Conservation (phyloP, 1,140 invertebrate genomes). For the Ridgeia piscesae region DNA sequence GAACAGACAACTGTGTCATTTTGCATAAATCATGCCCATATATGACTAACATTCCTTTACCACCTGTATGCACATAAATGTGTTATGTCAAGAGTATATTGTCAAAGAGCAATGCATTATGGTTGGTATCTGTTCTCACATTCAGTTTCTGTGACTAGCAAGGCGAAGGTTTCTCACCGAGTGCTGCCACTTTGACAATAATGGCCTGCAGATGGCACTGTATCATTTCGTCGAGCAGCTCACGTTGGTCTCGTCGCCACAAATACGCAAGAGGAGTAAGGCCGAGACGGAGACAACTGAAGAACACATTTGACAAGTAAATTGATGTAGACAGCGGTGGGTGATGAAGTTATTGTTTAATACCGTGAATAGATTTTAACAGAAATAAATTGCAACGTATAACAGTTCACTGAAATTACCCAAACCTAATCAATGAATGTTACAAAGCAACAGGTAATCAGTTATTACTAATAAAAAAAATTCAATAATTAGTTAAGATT, state of each 20-base stretch:
- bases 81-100: conserved; percentile 8
- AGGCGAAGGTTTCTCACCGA: conserved; percentile 64
- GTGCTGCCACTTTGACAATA: conserved; percentile 92
- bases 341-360: too few species aligned
- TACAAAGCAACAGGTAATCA: too few species aligned
- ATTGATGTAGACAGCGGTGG: neutral
- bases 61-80: neutral
- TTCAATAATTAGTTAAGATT: too few species aligned
- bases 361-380: too few species aligned
- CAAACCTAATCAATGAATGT: too few species aligned
- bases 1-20: neutral
- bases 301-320: conserved; percentile 29
- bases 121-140: neutral
- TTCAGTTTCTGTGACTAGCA: neutral
- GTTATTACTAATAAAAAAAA: too few species aligned
- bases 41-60: neutral
- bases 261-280: conserved; percentile 88
- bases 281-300: conserved; percentile 83
- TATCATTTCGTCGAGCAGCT: conserved; percentile 97
- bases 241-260: conserved; percentile 80
- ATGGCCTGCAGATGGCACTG: conserved; percentile 87
- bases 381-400: too few species aligned
- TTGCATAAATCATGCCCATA: neutral
- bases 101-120: neutral
- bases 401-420: too few species aligned